phyloP scores from a whole-genome alignment of 2,797 vertebrate species.

The Antrozous pallidus region DNA sequence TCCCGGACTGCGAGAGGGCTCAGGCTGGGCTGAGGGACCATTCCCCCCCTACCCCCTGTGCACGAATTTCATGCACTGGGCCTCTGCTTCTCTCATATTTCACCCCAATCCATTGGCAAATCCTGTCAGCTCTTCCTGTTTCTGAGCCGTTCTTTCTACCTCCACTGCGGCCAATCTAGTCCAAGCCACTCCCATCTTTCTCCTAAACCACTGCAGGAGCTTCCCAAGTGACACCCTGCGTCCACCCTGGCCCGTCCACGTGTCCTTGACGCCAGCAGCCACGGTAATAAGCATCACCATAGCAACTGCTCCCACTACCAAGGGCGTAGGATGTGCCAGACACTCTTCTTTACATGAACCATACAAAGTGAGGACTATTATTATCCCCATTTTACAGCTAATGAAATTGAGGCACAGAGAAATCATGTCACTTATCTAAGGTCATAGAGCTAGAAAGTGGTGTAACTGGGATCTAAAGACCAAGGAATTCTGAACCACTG shows the following conservation, averaged over 20 bases:
- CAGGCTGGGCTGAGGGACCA: too few species aligned
- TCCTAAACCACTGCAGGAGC: background rate
- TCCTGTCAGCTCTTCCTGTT: background rate
- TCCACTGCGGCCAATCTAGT: background rate
- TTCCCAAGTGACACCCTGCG: background rate
- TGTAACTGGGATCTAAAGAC: background rate
- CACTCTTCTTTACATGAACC: background rate
- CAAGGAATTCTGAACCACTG: background rate
- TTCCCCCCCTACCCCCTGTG: too few species aligned
- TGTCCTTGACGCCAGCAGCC: background rate
- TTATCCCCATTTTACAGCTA: background rate
- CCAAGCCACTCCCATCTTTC: background rate
- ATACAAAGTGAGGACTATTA: background rate
- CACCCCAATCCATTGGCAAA: background rate
- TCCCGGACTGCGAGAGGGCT: too few species aligned
- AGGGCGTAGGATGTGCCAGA: background rate
- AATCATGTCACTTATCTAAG: background rate
- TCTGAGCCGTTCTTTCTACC: background rate
- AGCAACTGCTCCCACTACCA: background rate
- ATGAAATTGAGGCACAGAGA: background rate
- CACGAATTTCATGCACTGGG: too few species aligned
- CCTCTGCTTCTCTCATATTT: background rate
- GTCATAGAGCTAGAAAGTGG: background rate
- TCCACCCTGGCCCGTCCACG: background rate
- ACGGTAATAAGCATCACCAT: accelerated